Evolutionary conservation across 2,797 vertebrate species (phyloP), one percentile per base, ranked within the genome.

Genomic region (Arnoldichthys spilopterus): DNA sequence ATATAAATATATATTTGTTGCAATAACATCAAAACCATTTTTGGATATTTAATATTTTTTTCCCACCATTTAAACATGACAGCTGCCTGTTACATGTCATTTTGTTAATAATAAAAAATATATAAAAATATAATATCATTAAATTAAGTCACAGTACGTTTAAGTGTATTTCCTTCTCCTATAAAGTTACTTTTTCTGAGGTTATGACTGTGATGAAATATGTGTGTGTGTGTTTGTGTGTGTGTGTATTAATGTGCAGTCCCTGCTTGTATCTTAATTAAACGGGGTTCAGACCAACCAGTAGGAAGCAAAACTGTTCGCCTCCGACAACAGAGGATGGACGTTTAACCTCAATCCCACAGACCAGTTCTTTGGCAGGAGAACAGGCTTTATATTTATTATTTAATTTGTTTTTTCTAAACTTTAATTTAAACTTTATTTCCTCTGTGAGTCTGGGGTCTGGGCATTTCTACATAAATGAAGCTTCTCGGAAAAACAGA

Each of bases 401-500:
- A 85, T 88, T 87, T 85, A 73, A 86, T 83, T 84, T 89, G 89
- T 91, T 89, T 86, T 84, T 86, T 88, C 85, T 87, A 88, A 91
- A 90, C 89, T 92, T 93, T 90, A 88, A 93, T 93, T 93, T 91
- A 91, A 92, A 92, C 89, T 90, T 91, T 91, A 92, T 92, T 94
- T 92, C 90, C 92, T 93, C 87, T 87, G 89, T 86, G 90, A 88
- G 90, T 90, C 90, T 86, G 88, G 88, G 91, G 88, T 92, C 90
- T 87, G 92, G 91, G 92, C 92, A 93, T 86, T 91, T 89, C 87
- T 86, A 88, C 88, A 90, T 86, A 91, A 90, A 92, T 88, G 88
- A 91, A 87, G 79, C 30, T 92, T 92, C 90, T 91, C 86, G 87
- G 87, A 92, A 94, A 88, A 89, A 74, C 85, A 90, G 89, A 89